Base-by-base conservation (phyloP, 2,888 invertebrate genomes). In the Harpalus rubripes region DNA sequence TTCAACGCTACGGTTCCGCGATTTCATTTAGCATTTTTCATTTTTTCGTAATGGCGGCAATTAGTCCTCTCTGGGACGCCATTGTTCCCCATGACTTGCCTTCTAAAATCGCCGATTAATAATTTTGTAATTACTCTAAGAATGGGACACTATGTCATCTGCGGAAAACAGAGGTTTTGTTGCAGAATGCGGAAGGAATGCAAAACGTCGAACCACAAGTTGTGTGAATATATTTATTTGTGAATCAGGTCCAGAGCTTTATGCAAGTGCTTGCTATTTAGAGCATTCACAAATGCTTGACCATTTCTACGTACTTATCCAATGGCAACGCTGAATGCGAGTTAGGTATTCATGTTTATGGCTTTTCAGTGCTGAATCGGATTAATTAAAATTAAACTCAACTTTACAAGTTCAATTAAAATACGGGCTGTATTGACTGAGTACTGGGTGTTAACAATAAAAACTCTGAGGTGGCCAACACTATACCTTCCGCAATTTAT, bases 21-120 rank as follows among this genome's bases (percentile, higher is more conserved):
- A 84, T 84, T 84, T 84, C 84, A 84, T 84, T 84, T 76, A 76
- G 76, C 76, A 83, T 84, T 84, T 84, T 76, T 78, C 78, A 63
- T 78, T 78, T 78, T 84, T 84, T 68, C 84, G 78, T 84, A 84
- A 84, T 84, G 63, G 63, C 65, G 15, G 84, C 78, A 84, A 84
- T 84, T 84, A 84, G 84, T 78, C 63, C 78, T 76, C n/a, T 58
- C 83, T 39, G 63, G 41, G 41, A 61, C 63, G 80, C 80, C 61
- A 65, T 84, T 84, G 84, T 84, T 84, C 84, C 84, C 78, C 84
- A 78, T 84, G 84, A 84, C 84, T 84, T 39, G 78, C 65, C 63
- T 65, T 44, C 76, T 63, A 74, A 84, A 84, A 78, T 84, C 78
- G 78, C 15, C 65, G 78, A 84, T 84, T 84, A 78, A 76, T 78